Base-by-base conservation (phyloP, 2,888 invertebrate species). In the Nomada ruficornis region DNA sequence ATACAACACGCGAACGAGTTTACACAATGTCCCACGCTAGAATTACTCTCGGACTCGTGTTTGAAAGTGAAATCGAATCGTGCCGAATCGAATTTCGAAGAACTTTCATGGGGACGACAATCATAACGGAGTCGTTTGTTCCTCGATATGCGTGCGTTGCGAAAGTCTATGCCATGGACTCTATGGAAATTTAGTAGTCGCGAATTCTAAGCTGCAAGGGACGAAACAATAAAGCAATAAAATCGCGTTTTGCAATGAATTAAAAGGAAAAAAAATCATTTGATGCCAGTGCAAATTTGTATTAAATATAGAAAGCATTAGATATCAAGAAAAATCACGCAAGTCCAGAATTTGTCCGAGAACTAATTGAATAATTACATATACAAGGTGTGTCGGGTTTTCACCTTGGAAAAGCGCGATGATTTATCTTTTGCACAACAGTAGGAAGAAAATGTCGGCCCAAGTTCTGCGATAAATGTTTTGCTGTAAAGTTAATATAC, bases 41-140 rank as follows among this genome's bases (percentile, higher is more conserved):
- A 72, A 75, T 80, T 80, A 82, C 82, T 83, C 74, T 83, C 74
- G 29, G 29, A 73, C 76, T 77, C 74, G 50, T 71, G 65, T 84
- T 76, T 50, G 80, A 80, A 83, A 80, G 80, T 84, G 84, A 84
- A 84, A 84, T 80, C 52, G 72, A 72, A 83, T 73, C 70, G 71
- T 42, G 50, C 18, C 26, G 80, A 77, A 63, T 84, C 76, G 63
- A 55, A 63, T 84, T 83, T 77, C 84, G 80, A 55, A 77, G 47
- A 65, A 68, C 54, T 69, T 73, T 50, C 54, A 44, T 62, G 59
- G 52, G 59, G 20, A 57, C 42, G 52, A 13, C 47, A 63, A 72
- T 47, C 76, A 11, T 65, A 76, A 70, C 44, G 60, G 36, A 47
- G 59, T 52, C 44, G 20, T 80, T 80, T 47, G 50, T 75, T 57